These are phyloP conservation scores for Amphiprion ocellaris DNA, from an alignment of 2,113 vertebrate genomes.

Conservation along the genomic window DNA sequence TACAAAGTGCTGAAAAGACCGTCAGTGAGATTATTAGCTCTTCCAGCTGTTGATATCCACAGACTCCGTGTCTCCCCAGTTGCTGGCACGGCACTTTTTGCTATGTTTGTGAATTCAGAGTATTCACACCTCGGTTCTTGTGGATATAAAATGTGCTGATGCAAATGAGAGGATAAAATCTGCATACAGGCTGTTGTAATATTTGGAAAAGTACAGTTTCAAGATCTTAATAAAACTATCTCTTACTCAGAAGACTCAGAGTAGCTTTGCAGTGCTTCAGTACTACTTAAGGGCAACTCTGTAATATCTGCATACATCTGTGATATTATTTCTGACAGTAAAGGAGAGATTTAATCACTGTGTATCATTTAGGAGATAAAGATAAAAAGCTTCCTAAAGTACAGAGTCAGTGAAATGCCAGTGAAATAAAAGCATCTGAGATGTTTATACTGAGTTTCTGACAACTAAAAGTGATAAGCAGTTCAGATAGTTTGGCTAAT, in stretches of 20 bases:
- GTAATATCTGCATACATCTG: neutral
- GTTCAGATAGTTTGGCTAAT: conserved; percentile 6
- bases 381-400: conserved; percentile 22
- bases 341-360: conserved; percentile 41
- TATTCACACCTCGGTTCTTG: conserved; percentile 31
- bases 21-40: conserved; percentile 40
- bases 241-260: conserved; percentile 9
- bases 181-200: conserved; percentile 14
- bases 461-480: neutral
- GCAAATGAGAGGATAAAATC: conserved; percentile 31
- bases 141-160: conserved; percentile 38
- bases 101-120: conserved; percentile 16
- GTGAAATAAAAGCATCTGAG: neutral
- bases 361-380: conserved; percentile 3
- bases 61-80: neutral
- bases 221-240: neutral
- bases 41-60: conserved; percentile 25
- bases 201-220: neutral
- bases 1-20: conserved; percentile 37
- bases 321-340: conserved; percentile 29
- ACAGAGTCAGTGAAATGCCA: conserved; percentile 5
- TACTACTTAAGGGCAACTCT: neutral
- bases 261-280: conserved; percentile 18
- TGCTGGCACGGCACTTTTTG: conserved; percentile 17
- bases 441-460: neutral